Evolutionary conservation across 2,113 vertebrate species (phyloP), one percentile per base, ranked within the genome.

Genomic region (Apus apus): DNA sequence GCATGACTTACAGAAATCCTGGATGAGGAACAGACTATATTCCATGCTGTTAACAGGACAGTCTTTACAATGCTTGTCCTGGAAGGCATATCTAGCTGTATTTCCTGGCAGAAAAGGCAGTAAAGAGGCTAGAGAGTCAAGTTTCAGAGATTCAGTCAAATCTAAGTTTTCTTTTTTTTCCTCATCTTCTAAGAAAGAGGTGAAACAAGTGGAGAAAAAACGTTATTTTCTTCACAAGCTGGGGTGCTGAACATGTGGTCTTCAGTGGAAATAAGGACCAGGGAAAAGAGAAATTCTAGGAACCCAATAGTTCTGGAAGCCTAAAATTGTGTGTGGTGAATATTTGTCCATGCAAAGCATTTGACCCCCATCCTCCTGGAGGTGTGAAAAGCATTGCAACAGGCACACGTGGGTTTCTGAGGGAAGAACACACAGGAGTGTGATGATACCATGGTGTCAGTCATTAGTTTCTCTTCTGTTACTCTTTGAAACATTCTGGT

Each of bases 181-280:
- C 3, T 2, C 15, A 15, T 72, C 15, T 89, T 77, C 64, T 15
- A 40, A 18, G 54, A 34, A 76, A 68, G 18, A 50, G 15, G 13
- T 29, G 68, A 58, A 89, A 48, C 3, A 54, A 43, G 9, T 13
- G 13, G 32, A 54, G 43, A 11, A 67, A 46, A 62, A 25, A 50
- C 3, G 8, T 20, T 32, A 0, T 67, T 43, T 72, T 58, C 15
- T 32, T 29, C 27, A 12, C 6, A 0, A 32, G 32, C 34, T 56
- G 30, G 38, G 57, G 30, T 1, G 6, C 36, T 38, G 58, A 25
- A 38, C 5, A 1, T 67, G 30, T 0, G 1, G 56, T 15, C 9
- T 26, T 61, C 25, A 45, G 50, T 18, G 32, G 72, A 53, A 19
- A 4, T 30, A 38, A 72, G 60, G 23, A 40, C 12, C 25, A 43